These are phyloP conservation scores for Philopotamus ludificatus DNA, from an alignment of 1,140 invertebrate genomes.

Conservation along the genomic window DNA sequence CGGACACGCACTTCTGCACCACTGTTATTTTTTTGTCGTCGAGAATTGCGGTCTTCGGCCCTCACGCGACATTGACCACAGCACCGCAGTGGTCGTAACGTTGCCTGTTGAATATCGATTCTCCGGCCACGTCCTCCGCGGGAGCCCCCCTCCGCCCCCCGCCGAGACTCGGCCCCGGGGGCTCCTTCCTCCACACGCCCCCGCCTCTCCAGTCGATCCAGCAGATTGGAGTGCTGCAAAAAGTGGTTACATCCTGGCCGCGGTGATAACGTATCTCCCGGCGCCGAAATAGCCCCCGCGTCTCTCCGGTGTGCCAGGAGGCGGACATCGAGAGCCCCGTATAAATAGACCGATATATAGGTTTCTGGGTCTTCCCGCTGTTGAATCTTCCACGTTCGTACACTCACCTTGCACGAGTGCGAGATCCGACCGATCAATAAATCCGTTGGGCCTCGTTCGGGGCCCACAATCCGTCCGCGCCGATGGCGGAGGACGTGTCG, in stretches of 20 bases:
- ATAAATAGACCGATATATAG: slow-evolving; percentile 32
- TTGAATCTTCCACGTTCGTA: not conserved
- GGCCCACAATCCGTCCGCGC: too few species aligned
- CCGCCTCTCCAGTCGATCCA: too few species aligned
- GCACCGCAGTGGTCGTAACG: not conserved
- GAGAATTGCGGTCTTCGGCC: not conserved
- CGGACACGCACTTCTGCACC: not conserved
- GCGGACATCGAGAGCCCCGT: slow-evolving; percentile 18
- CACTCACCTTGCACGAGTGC: not conserved
- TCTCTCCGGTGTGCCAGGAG: slow-evolving; percentile 22
- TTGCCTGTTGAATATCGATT: slow-evolving; percentile 18
- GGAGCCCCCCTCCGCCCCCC: too few species aligned
- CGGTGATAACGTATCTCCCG: too few species aligned
- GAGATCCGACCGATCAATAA: too few species aligned
- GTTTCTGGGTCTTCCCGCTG: slow-evolving; percentile 26
- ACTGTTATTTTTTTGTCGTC: not conserved
- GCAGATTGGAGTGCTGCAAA: too few species aligned
- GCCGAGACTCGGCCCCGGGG: too few species aligned
- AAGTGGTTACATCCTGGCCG: too few species aligned
- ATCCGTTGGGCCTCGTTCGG: too few species aligned
- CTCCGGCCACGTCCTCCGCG: not conserved
- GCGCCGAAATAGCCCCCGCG: not conserved
- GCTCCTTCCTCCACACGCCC: too few species aligned
- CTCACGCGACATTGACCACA: not conserved
- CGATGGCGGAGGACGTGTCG: too few species aligned